A percentile compares a stretch with the other conserved stretches of the same genome.
Evolutionary conservation across 2,113 vertebrate species (phyloP).

Genomic region (Spheniscus mendiculus): DNA sequence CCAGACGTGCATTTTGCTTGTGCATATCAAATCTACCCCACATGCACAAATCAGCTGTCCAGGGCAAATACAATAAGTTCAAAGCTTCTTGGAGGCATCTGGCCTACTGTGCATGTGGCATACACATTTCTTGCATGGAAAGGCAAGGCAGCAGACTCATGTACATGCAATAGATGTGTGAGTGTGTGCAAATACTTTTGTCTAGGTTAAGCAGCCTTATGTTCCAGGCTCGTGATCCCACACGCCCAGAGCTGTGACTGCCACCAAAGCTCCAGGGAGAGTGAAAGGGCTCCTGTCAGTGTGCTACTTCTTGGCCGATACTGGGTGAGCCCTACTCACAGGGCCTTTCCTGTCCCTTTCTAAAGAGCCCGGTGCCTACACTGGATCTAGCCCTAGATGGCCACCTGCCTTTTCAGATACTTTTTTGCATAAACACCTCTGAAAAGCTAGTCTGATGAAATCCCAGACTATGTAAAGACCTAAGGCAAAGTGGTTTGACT

Average conservation of each 20-base stretch:
- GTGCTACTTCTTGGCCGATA: not conserved
- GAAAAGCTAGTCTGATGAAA: not conserved
- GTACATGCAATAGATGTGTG: not conserved
- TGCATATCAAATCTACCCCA: not conserved
- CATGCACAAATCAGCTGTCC: not conserved
- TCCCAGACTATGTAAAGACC: not conserved
- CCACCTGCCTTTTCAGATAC: not conserved
- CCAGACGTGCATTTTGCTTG: not conserved
- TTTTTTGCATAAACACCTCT: not conserved
- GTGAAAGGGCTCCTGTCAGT: not conserved
- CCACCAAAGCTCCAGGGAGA: not conserved
- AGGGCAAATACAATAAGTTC: not conserved
- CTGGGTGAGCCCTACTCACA: not conserved
- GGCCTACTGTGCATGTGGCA: not conserved
- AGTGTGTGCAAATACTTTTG: not conserved
- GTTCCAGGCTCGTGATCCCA: not conserved
- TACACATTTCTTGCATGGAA: not conserved
- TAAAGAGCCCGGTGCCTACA: not conserved
- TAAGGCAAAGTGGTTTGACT: not conserved
- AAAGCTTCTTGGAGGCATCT: conserved; percentile 5
- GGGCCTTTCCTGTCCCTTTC: not conserved
- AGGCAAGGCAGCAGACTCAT: not conserved
- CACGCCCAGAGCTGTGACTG: not conserved
- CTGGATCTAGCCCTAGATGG: not conserved
- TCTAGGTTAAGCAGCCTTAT: not conserved